Base-by-base conservation (phyloP, 2,113 vertebrate species). In the Serilophus lunatus region DNA sequence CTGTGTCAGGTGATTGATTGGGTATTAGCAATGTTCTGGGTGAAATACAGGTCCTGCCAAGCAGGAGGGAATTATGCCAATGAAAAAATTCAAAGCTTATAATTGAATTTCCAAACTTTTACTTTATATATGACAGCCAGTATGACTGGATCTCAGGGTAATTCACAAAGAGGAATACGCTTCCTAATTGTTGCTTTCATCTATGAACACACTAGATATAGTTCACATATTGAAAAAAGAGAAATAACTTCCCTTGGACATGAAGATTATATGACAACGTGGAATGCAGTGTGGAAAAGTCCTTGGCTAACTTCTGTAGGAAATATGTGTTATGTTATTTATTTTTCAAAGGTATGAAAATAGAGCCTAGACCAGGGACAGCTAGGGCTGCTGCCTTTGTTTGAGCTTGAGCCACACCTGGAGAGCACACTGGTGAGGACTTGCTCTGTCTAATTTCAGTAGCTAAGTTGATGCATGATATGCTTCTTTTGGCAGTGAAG, bases 1-100 rank as follows among this genome's bases (percentile, higher is more conserved):
- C 81, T 91, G 51, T 86, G 88, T 91, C 87, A 91, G 71, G 77
- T 90, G 89, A 93, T 96, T 90, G 93, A 90, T 90, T 93, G 69
- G 36, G 80, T 88, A 96, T 81, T 94, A 90, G 61, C 13, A 5
- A 53, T 50, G 61, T 36, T 90, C 86, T 83, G 92, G 82, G 88
- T 93, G 72, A 93, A 92, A 88, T 71, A 69, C 68, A 86, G 51
- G 47, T 78, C 61, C 70, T 6, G 33, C 65, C 90, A 94, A 90
- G 69, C 44, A 71, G 88, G 36, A 81, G 51, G 23, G 40, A 95
- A 86, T 72, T 85, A 80, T 0, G 0, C 83, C 83, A 78, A 13
- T 70, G 49, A 82, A 91, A 63, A 88, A 93, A 88, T 15, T 88
- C 35, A 64, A 49, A 70, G n/a, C 59, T 88, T 81, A n/a, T 92